Conservation (phyloP, 2,797 vertebrate genomes). For the Mormyrus hasselquistii region DNA sequence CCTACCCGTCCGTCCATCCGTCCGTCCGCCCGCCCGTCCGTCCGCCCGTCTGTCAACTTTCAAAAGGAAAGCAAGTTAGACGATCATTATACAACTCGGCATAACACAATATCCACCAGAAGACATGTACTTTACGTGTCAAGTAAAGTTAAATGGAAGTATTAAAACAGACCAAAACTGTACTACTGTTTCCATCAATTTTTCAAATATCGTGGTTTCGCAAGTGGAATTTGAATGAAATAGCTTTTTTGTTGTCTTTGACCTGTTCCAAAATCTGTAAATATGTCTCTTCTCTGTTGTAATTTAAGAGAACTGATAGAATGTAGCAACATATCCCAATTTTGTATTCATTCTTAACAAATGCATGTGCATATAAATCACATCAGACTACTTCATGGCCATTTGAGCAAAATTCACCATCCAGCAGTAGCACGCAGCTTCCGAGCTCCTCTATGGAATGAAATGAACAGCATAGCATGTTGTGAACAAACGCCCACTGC, state of each 20-base stretch:
- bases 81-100: background rate
- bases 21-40: too few relatives aligned
- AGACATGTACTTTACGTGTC: background rate
- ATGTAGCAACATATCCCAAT: background rate
- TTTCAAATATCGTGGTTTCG: background rate
- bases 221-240: background rate
- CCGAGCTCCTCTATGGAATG: background rate
- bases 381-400: background rate
- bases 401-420: background rate
- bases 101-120: constrained; percentile 7
- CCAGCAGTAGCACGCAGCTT: background rate
- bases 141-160: background rate
- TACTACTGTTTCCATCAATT: background rate
- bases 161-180: background rate
- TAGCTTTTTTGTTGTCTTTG: background rate
- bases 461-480: background rate
- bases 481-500: background rate
- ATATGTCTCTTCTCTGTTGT: background rate
- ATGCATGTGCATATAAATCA: background rate
- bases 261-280: background rate
- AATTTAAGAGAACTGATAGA: background rate
- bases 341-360: background rate
- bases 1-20: too few relatives aligned
- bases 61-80: background rate
- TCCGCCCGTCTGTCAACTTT: background rate